phyloP scores from a whole-genome alignment of 2,797 vertebrate species.

The Micrastur ruficollis region DNA sequence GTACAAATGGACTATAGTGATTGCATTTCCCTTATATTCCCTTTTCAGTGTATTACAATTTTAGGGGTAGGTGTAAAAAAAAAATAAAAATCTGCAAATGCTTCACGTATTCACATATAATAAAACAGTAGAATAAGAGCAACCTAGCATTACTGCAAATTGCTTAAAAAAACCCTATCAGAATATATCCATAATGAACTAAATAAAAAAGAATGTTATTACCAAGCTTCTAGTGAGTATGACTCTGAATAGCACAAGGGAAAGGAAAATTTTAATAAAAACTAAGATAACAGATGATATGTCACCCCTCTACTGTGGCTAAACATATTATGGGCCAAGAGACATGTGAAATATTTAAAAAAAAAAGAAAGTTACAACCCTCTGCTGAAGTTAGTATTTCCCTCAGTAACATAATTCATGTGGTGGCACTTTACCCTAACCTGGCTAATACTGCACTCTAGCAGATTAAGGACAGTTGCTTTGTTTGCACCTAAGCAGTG shows the following conservation, averaged over 20 bases:
- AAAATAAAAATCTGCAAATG: not conserved
- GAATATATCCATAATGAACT: not conserved
- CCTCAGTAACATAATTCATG: not conserved
- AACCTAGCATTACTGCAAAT: not conserved
- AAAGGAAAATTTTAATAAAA: not conserved
- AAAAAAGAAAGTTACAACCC: not conserved
- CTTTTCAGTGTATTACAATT: not conserved
- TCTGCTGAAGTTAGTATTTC: not conserved
- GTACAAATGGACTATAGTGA: not conserved
- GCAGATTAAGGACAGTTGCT: not conserved
- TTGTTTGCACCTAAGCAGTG: not conserved
- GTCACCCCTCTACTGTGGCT: not conserved
- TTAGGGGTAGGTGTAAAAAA: not conserved
- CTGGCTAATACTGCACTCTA: not conserved
- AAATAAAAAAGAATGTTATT: not conserved
- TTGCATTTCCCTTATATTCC: not conserved
- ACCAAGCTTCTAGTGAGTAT: not conserved
- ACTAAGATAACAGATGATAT: not conserved
- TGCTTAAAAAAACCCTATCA: not conserved
- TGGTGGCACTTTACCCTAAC: not conserved
- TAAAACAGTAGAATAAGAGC: not conserved
- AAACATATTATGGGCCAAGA: not conserved
- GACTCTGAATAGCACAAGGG: not conserved
- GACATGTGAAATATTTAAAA: not conserved
- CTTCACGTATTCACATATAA: not conserved